Conservation (phyloP, 2,797 vertebrate species). For the Psittacula echo region DNA sequence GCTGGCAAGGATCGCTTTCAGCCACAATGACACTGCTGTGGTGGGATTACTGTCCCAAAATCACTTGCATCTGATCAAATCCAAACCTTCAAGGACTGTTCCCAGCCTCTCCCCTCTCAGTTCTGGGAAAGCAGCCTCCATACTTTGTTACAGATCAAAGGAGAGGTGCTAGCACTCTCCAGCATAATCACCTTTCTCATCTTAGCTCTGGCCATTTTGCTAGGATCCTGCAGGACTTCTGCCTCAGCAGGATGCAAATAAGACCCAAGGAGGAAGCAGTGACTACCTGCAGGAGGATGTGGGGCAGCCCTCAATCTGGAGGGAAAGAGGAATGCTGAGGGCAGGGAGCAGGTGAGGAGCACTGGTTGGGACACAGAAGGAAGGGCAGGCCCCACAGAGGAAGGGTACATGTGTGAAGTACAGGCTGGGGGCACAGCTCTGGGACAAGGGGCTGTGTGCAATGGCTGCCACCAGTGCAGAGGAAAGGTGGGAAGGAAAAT, state of each 20-base stretch:
- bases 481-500: background rate
- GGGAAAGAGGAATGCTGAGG: background rate
- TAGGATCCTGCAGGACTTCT: background rate
- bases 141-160: background rate
- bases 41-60: background rate
- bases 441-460: accelerated
- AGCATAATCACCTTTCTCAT: background rate
- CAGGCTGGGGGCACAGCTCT: background rate
- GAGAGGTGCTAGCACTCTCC: background rate
- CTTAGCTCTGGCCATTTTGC: background rate
- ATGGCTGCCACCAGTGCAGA: background rate
- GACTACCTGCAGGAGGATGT: background rate
- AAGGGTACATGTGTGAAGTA: background rate
- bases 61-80: background rate
- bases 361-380: background rate
- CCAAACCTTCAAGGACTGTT: background rate
- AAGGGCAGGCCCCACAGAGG: background rate
- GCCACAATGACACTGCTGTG: background rate
- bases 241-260: background rate
- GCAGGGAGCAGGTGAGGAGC: background rate
- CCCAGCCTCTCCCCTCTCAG: background rate
- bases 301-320: background rate
- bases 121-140: background rate
- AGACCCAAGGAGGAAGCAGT: background rate
- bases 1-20: background rate